phyloP scores from a whole-genome alignment of 2,888 invertebrate species.

The Camptogramma bilineatum region DNA sequence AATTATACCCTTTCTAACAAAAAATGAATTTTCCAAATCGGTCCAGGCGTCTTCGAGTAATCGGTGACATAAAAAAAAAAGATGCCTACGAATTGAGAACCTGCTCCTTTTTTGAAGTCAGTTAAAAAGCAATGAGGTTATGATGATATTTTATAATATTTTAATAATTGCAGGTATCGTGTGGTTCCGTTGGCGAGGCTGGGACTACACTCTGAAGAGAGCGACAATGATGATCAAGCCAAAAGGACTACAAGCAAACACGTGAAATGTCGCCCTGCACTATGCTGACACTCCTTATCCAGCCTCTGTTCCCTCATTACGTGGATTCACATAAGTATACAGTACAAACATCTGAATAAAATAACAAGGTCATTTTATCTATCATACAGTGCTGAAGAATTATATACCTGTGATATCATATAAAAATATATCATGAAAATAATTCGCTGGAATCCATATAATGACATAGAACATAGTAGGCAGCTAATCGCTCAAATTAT shows the following conservation, averaged over 20 bases:
- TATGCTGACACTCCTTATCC: slow-evolving; percentile 48
- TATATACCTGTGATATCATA: slow-evolving; percentile 12
- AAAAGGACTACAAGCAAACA: slow-evolving; percentile 85
- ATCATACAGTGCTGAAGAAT: background rate
- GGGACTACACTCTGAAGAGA: slow-evolving; percentile 96
- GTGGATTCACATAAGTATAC: slow-evolving; percentile 61
- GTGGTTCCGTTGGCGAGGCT: slow-evolving; percentile 98
- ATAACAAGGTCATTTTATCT: background rate
- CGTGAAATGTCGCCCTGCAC: slow-evolving; percentile 61
- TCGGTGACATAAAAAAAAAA: too few relatives aligned
- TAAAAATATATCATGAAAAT: background rate
- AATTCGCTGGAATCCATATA: slow-evolving; percentile 64
- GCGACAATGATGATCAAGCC: slow-evolving; percentile 97
- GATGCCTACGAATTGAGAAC: too few relatives aligned
- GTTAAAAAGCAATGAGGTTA: too few relatives aligned
- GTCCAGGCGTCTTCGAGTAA: too few relatives aligned
- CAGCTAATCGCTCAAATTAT: slow-evolving; percentile 68
- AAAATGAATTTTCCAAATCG: too few relatives aligned
- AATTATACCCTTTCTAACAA: too few relatives aligned
- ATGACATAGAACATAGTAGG: slow-evolving; percentile 69
- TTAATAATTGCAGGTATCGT: slow-evolving; percentile 89
- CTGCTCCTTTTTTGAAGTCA: too few relatives aligned
- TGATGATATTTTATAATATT: background rate
- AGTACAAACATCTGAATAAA: slow-evolving; percentile 15
- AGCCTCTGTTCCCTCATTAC: slow-evolving; percentile 76